Percentiles rank a stretch among this genome's conserved stretches.
Evolutionary conservation across 2,797 vertebrate species (phyloP).

Genomic region (Gorsachius magnificus): DNA sequence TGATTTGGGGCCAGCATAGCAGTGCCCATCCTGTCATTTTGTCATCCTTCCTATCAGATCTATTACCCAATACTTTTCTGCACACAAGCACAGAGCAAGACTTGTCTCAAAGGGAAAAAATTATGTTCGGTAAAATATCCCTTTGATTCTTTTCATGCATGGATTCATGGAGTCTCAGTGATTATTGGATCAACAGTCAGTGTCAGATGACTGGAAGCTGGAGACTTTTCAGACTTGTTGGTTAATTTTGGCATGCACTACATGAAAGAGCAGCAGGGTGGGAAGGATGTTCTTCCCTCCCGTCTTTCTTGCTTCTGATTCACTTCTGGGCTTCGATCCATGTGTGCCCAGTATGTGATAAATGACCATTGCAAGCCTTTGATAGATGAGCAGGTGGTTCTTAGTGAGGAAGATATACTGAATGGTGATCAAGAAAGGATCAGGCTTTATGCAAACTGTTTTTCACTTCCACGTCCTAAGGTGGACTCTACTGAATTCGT

Average conservation of each 20-base stretch:
- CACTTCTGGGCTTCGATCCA: not conserved
- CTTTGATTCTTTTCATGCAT: not conserved
- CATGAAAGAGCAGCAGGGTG: not conserved
- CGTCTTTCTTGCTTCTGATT: not conserved
- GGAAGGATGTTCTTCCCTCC: not conserved
- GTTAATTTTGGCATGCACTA: not conserved
- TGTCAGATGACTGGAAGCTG: not conserved
- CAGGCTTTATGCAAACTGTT: not conserved
- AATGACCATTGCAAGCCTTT: not conserved
- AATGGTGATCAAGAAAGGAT: not conserved
- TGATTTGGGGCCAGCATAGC: not conserved
- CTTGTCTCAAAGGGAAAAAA: not conserved
- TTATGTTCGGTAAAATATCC: not conserved
- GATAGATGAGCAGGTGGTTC: not conserved
- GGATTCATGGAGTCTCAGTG: not conserved
- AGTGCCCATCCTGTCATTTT: not conserved
- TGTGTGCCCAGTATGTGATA: not conserved
- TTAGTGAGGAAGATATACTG: not conserved
- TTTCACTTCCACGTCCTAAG: not conserved
- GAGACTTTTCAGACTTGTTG: not conserved
- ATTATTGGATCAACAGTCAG: not conserved
- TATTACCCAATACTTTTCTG: not conserved
- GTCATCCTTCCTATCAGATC: not conserved
- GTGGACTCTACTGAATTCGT: not conserved
- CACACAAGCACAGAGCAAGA: not conserved